Evolutionary conservation across 2,113 vertebrate genomes (phyloP).

Genomic region (Carlito syrichta): DNA sequence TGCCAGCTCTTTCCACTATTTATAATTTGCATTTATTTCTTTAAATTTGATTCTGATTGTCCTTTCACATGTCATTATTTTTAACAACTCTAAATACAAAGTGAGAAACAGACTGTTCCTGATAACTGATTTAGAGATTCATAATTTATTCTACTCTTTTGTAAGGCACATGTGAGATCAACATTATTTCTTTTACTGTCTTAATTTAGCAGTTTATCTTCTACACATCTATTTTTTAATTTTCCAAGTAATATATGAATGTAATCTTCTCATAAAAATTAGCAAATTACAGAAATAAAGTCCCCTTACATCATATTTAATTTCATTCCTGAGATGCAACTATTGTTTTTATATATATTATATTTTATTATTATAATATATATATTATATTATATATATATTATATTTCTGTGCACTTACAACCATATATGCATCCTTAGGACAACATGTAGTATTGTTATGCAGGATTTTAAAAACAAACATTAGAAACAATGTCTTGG

Average conservation of each 20-base stretch:
- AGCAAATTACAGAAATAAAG: not conserved
- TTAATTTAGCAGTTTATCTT: not conserved
- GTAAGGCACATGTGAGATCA: not conserved
- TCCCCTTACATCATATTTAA: not conserved
- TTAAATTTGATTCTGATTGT: not conserved
- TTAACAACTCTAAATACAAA: not conserved
- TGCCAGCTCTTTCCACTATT: conserved; percentile 17
- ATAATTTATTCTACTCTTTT: not conserved
- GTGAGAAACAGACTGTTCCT: not conserved
- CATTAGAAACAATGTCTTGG: too few relatives aligned
- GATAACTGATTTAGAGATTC: not conserved
- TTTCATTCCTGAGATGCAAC: not conserved
- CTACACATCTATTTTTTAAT: not conserved
- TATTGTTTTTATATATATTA: not conserved
- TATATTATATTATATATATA: not conserved
- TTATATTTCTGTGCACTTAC: not conserved
- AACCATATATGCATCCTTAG: not conserved
- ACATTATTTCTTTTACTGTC: not conserved
- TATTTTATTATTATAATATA: not conserved
- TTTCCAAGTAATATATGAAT: not conserved
- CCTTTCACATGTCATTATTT: not conserved
- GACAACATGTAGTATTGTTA: not conserved
- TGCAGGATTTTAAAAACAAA: not conserved
- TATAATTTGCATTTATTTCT: conserved; percentile 32
- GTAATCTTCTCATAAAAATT: not conserved